A percentile compares a stretch with the other conserved stretches of the same genome.
Evolutionary conservation across 2,797 vertebrate species (phyloP).

Genomic region (Paratrypauchen microcephalus): DNA sequence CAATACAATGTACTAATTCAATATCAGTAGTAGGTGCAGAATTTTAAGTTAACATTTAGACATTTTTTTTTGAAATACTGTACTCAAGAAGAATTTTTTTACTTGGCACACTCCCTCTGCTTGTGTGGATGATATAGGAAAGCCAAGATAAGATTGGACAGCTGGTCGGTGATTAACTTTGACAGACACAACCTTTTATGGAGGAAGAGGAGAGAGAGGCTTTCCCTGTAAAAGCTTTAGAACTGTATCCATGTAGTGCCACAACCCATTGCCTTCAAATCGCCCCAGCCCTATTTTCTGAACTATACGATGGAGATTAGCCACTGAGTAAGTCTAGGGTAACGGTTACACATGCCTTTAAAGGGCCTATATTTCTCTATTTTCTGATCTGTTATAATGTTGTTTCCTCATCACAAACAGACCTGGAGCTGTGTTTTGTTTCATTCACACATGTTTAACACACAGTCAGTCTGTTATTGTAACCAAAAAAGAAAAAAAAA

Average conservation of each 20-base stretch:
- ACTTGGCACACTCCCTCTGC: background rate
- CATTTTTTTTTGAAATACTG: background rate
- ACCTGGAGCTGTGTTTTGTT: too few relatives aligned
- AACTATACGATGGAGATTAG: conserved; percentile 11
- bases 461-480: background rate
- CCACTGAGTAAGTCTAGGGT: conserved; percentile 2
- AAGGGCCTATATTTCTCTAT: too few relatives aligned
- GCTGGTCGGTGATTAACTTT: conserved; percentile 46
- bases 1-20: background rate
- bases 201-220: conserved; percentile 18
- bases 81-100: background rate
- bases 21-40: too few relatives aligned
- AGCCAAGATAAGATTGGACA: conserved; percentile 20
- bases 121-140: background rate
- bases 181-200: conserved; percentile 35
- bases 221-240: conserved; percentile 40
- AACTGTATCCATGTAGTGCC: conserved; percentile 64
- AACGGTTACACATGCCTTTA: conserved; percentile 16
- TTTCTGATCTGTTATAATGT: too few relatives aligned
- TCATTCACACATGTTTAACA: too few relatives aligned
- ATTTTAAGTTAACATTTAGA: background rate
- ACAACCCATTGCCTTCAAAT: conserved; percentile 54
- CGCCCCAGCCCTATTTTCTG: conserved; percentile 34
- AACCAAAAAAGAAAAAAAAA: too few relatives aligned
- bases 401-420: too few relatives aligned